Evolutionary conservation across 2,113 vertebrate species (phyloP).

Genomic region (Pomatorhinus ruficollis): DNA sequence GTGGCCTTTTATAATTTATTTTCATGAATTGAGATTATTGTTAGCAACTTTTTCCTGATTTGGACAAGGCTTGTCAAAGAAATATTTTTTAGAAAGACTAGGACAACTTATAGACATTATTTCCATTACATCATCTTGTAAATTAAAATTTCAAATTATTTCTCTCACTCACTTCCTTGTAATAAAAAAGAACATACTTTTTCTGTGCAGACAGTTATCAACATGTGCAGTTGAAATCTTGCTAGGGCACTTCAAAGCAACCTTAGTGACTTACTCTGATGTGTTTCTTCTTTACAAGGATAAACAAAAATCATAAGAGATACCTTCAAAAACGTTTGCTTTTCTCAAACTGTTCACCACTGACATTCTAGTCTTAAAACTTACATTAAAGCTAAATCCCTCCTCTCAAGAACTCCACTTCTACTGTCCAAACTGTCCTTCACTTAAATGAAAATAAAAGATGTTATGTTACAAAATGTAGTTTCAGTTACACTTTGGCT

Average conservation of each 20-base stretch:
- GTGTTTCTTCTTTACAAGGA: not conserved
- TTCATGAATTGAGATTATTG: not conserved
- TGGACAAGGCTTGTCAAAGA: not conserved
- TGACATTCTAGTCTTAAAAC: not conserved
- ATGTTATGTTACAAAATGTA: not conserved
- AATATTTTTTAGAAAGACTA: not conserved
- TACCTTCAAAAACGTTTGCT: not conserved
- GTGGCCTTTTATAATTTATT: not conserved
- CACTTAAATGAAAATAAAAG: not conserved
- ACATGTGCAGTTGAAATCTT: not conserved
- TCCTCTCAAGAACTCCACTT: not conserved
- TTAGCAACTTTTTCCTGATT: not conserved
- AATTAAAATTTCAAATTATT: not conserved
- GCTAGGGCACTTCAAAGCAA: not conserved
- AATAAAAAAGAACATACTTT: not conserved
- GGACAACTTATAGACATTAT: not conserved
- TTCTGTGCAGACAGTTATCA: not conserved
- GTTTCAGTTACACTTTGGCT: not conserved
- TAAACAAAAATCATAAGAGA: not conserved
- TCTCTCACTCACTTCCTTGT: not conserved
- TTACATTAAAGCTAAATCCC: not conserved
- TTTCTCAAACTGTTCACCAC: not conserved
- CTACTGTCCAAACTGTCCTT: not conserved
- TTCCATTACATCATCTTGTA: not conserved
- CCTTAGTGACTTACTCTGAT: not conserved